These are phyloP conservation scores for Pteropus rufus DNA, from an alignment of 2,797 vertebrate genomes.

Conservation along the genomic window DNA sequence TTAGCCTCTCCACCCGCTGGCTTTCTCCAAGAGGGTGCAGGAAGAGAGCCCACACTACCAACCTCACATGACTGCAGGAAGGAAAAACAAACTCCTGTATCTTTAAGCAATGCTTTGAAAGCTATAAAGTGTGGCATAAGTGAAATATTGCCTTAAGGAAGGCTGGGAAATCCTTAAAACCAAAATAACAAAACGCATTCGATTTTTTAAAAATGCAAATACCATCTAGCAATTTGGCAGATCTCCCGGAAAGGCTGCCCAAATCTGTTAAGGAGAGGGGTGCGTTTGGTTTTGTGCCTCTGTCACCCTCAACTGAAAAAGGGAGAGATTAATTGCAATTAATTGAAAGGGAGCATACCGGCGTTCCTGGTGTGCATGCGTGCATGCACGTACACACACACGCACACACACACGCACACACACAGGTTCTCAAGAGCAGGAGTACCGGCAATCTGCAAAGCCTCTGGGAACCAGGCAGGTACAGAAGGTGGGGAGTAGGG, in stretches of 20 bases:
- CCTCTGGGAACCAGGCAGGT: background rate
- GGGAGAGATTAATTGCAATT: background rate
- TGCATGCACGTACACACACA: accelerated
- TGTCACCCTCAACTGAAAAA: background rate
- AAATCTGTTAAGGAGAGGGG: constrained; percentile 34
- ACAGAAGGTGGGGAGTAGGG: background rate
- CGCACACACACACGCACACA: accelerated
- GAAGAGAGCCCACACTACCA: background rate
- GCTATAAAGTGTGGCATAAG: background rate
- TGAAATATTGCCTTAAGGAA: background rate
- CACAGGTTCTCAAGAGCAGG: background rate
- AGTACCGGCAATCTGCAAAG: background rate
- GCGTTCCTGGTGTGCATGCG: background rate
- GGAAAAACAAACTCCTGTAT: background rate
- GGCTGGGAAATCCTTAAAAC: constrained; percentile 50
- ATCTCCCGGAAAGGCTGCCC: background rate
- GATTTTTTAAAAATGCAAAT: constrained; percentile 33
- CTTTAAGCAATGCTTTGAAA: constrained; percentile 47
- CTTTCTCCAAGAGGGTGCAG: background rate
- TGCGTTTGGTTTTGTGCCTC: background rate
- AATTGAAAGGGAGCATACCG: background rate
- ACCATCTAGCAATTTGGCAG: constrained; percentile 65
- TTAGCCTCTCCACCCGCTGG: background rate
- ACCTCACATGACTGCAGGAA: background rate
- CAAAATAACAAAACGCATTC: constrained; percentile 41